phyloP scores from a whole-genome alignment of 2,888 invertebrate species.

The Pristionchus fissidentatus region DNA sequence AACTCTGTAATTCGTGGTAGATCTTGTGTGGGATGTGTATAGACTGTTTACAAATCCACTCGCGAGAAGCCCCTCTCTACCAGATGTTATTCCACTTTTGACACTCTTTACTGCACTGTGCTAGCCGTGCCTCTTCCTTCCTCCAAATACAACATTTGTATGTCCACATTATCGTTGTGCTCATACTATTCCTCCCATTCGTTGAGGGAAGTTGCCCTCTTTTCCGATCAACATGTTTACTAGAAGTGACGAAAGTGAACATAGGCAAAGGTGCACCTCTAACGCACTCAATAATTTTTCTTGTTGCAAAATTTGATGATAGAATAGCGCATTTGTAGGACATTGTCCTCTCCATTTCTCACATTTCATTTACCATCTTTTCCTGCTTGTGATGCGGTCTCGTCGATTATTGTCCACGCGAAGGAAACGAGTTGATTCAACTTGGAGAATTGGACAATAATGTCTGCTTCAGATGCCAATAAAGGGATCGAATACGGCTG shows the following conservation, averaged over 20 bases:
- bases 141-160: too few species aligned
- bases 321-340: too few species aligned
- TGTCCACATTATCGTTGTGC: neutral
- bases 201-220: too few species aligned
- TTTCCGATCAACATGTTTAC: neutral
- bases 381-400: constrained; percentile 16
- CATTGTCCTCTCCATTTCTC: constrained; percentile 20
- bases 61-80: neutral
- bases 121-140: neutral
- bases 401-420: constrained; percentile 19
- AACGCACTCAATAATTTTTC: too few species aligned
- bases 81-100: neutral
- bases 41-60: too few species aligned
- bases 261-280: too few species aligned
- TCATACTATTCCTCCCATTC: neutral
- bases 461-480: constrained; percentile 31
- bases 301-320: too few species aligned
- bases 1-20: too few species aligned
- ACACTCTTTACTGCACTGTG: neutral
- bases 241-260: too few species aligned
- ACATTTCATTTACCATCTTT: constrained; percentile 13
- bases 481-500: neutral
- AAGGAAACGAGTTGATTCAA: neutral
- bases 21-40: too few species aligned
- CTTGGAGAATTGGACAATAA: neutral